A percentile compares a stretch with the other conserved stretches of the same genome.
Conservation (phyloP, 2,797 vertebrate species). For the Leptodactylus fallax region DNA sequence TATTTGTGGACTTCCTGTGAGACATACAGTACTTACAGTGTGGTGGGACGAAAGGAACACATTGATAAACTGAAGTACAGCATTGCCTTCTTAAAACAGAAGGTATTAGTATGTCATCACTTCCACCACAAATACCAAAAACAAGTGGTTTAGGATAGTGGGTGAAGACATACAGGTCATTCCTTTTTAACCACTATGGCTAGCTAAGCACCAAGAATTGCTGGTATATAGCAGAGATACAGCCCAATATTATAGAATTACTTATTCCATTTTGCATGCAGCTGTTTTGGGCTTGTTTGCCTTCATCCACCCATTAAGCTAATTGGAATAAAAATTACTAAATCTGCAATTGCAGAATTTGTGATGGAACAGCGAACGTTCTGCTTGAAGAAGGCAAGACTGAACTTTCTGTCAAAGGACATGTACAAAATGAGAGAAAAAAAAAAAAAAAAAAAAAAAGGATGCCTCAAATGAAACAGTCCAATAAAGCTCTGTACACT, state of each 20-base stretch:
- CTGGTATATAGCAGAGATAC: neutral
- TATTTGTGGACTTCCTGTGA: neutral
- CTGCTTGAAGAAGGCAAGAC: no score
- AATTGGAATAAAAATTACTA: neutral
- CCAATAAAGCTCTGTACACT: no score
- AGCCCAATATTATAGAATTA: neutral
- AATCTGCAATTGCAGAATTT: no score
- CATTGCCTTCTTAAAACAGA: neutral
- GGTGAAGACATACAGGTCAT: neutral
- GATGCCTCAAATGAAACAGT: no score
- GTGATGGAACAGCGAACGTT: no score
- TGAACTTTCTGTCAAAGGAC: no score
- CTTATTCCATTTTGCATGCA: neutral
- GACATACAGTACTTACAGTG: neutral
- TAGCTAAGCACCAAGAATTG: neutral
- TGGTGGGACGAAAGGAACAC: neutral
- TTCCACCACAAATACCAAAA: neutral
- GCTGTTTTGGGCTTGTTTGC: neutral
- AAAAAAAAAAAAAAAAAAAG: no score
- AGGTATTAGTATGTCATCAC: neutral
- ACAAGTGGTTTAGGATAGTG: neutral
- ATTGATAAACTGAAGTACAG: neutral
- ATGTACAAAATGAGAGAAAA: no score
- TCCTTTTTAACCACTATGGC: neutral
- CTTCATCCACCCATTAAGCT: neutral